Evolutionary conservation across 2,113 vertebrate species (phyloP).

Genomic region (Otis tarda): DNA sequence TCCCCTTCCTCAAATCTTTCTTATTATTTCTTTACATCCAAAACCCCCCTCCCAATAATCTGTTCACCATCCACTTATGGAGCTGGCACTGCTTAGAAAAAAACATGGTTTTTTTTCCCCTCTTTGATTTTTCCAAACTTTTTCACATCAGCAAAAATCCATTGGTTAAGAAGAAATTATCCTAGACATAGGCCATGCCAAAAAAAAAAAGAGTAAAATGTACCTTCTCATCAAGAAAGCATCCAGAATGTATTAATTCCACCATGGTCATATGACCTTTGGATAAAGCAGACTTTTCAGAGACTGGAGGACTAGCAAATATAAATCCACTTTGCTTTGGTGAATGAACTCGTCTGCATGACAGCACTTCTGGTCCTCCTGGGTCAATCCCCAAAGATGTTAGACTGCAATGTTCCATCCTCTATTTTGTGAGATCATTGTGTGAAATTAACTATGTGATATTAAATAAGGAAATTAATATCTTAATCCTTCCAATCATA

Average conservation of each 20-base stretch:
- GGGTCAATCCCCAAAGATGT: background rate
- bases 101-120: background rate
- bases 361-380: background rate
- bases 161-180: background rate
- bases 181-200: background rate
- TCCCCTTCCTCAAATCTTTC: background rate
- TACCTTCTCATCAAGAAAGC: background rate
- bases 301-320: background rate
- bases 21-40: background rate
- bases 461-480: background rate
- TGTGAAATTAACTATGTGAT: background rate
- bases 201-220: background rate
- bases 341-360: background rate
- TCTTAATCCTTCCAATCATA: background rate
- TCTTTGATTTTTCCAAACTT: background rate
- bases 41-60: fast-evolving
- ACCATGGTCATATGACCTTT: background rate
- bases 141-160: background rate
- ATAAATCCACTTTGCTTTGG: background rate
- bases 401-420: background rate
- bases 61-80: background rate
- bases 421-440: background rate
- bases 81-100: background rate
- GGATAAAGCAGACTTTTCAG: background rate
- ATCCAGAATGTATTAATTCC: background rate